phyloP scores from a whole-genome alignment of 2,888 invertebrate genomes.

The Brachyopa scutellaris region DNA sequence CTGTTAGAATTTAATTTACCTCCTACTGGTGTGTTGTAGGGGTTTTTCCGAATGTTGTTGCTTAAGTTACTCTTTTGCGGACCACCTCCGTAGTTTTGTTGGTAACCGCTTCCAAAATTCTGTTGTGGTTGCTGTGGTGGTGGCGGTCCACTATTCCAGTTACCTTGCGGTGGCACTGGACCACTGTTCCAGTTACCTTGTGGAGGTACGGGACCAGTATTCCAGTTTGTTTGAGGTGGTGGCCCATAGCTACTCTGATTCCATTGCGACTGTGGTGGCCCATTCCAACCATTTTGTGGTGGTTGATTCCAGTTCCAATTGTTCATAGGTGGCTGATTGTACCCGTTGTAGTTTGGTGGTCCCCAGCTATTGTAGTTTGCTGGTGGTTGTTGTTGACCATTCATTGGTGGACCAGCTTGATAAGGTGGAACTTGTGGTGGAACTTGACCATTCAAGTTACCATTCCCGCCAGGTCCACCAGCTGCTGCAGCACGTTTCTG shows the following conservation, averaged over 20 bases:
- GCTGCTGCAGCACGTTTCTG: slow-evolving; percentile 83
- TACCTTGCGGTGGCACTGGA: slow-evolving; percentile 35
- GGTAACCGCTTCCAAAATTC: slow-evolving; percentile 86
- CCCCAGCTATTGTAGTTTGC: slow-evolving; percentile 80
- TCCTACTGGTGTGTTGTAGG: slow-evolving; percentile 80
- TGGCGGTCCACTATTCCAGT: slow-evolving; percentile 44
- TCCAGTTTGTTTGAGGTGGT: slow-evolving; percentile 70
- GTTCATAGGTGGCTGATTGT: slow-evolving; percentile 81
- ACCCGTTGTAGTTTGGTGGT: slow-evolving; percentile 52
- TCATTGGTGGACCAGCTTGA: slow-evolving; percentile 76
- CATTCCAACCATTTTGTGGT: slow-evolving; percentile 78
- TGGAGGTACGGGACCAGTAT: slow-evolving; percentile 77
- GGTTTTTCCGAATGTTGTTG: slow-evolving; percentile 89
- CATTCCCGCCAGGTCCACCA: slow-evolving; percentile 80
- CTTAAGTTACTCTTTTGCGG: slow-evolving; percentile 88
- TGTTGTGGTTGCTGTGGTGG: slow-evolving; percentile 58
- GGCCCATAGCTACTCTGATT: slow-evolving; percentile 60
- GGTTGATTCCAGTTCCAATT: slow-evolving; percentile 78
- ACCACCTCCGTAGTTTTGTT: slow-evolving; percentile 92
- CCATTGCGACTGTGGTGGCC: slow-evolving; percentile 75
- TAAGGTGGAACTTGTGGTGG: slow-evolving; percentile 75
- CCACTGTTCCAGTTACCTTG: slow-evolving; percentile 62
- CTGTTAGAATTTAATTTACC: slow-evolving; percentile 67
- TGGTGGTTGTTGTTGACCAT: slow-evolving; percentile 74
- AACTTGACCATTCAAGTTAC: slow-evolving; percentile 69